A percentile compares a stretch with the other conserved stretches of the same genome.
These are phyloP conservation scores for Ceratina calcarata DNA, from an alignment of 1,140 invertebrate species.

Conservation along the genomic window DNA sequence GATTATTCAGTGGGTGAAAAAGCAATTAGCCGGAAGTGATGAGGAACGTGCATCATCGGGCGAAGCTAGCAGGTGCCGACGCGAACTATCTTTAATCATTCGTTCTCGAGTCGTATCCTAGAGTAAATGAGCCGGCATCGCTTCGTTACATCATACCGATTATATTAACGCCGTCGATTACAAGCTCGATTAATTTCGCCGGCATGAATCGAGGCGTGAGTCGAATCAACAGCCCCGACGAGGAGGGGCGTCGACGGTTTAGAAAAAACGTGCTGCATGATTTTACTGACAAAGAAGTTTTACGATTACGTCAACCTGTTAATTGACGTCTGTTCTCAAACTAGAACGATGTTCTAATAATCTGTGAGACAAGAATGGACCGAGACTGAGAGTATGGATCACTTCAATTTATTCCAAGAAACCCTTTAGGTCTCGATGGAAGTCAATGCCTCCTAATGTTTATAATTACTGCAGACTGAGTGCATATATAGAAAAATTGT, in stretches of 20 bases:
- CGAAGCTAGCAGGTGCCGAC: background rate
- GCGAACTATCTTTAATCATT: conserved; percentile 5
- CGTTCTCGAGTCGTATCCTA: conserved; percentile 14
- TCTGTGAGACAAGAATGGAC: background rate
- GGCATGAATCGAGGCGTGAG: background rate
- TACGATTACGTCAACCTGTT: background rate
- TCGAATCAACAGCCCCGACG: background rate
- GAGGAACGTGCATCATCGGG: background rate
- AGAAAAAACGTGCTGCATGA: background rate
- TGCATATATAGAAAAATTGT: too few relatives aligned
- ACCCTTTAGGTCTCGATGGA: background rate
- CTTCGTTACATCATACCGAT: conserved; percentile 31
- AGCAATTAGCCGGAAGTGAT: background rate
- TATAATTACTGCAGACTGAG: too few relatives aligned
- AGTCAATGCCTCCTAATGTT: too few relatives aligned
- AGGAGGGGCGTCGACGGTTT: background rate
- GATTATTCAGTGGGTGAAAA: background rate
- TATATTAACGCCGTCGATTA: conserved; percentile 35
- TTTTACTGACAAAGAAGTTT: conserved; percentile 12
- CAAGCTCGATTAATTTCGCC: conserved; percentile 28
- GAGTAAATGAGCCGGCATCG: conserved; percentile 28
- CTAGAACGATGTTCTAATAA: background rate
- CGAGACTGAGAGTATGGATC: background rate
- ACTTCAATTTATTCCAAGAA: background rate
- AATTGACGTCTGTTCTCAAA: background rate